phyloP scores from a whole-genome alignment of 2,888 invertebrate genomes.

The Cinara cedri region DNA sequence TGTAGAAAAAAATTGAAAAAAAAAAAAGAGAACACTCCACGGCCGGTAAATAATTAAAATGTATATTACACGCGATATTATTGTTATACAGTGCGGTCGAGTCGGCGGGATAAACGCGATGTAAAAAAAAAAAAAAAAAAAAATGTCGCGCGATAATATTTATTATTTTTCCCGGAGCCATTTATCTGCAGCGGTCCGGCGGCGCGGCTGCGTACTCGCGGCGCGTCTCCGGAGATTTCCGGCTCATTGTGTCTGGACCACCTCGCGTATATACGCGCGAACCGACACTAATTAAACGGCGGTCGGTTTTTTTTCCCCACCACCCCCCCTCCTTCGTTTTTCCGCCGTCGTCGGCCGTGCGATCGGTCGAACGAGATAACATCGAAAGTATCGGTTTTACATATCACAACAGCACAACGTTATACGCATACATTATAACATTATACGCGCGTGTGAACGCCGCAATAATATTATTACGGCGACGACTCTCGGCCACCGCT shows the following conservation, averaged over 20 bases:
- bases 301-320: neutral
- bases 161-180: slow-evolving; percentile 6
- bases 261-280: neutral
- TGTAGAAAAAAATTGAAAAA: neutral
- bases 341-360: neutral
- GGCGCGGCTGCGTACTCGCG: neutral
- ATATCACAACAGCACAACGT: neutral
- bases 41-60: neutral
- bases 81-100: too few relatives aligned
- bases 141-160: slow-evolving; percentile 17
- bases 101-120: slow-evolving; percentile 11
- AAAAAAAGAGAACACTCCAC: too few relatives aligned
- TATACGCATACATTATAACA: slow-evolving; percentile 6
- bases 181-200: slow-evolving; percentile 21
- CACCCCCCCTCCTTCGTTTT: too few relatives aligned
- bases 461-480: too few relatives aligned
- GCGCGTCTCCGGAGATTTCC: slow-evolving; percentile 32
- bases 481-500: too few relatives aligned
- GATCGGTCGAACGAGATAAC: neutral
- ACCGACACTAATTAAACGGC: slow-evolving; percentile 39
- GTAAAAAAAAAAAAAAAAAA: neutral
- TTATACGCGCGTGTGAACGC: slow-evolving; percentile 1
- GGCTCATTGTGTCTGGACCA: slow-evolving; percentile 50
- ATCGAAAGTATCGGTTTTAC: slow-evolving; percentile 47
- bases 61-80: neutral